Evolutionary conservation across 1,140 invertebrate species (phyloP).

Genomic region (Calliphora vicina): DNA sequence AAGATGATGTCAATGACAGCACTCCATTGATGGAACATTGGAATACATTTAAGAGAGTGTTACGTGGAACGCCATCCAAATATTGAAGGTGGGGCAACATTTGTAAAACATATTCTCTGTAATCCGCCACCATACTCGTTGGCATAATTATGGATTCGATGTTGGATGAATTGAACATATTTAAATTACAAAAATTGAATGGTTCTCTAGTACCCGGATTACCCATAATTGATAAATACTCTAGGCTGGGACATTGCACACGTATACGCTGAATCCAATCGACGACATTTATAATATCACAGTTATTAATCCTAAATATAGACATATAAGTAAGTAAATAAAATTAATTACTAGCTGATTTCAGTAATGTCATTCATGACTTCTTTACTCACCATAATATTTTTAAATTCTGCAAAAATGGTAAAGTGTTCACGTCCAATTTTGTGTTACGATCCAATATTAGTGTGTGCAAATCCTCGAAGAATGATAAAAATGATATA

Average conservation of each 20-base stretch:
- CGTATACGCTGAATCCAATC: constrained; percentile 58
- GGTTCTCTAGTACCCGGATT: constrained; percentile 51
- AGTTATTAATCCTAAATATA: constrained; percentile 57
- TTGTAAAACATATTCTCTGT: constrained; percentile 50
- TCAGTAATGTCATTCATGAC: no score
- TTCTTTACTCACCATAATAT: constrained; percentile 56
- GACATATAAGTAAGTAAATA: no score
- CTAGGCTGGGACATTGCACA: constrained; percentile 50
- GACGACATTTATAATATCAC: constrained; percentile 54
- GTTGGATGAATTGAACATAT: neutral
- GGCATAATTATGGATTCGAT: constrained; percentile 6
- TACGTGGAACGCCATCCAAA: constrained; percentile 46
- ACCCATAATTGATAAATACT: constrained; percentile 59
- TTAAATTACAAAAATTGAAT: constrained; percentile 40
- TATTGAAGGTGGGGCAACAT: constrained; percentile 51
- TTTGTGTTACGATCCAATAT: constrained; percentile 55
- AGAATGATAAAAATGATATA: constrained; percentile 57
- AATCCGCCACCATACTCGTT: constrained; percentile 32
- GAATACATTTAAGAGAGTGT: neutral
- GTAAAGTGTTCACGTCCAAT: constrained; percentile 54
- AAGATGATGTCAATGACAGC: neutral
- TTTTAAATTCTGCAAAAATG: constrained; percentile 52
- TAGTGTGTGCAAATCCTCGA: constrained; percentile 55
- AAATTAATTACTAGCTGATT: no score
- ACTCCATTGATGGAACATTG: neutral